Evolutionary conservation across 2,797 vertebrate species (phyloP).

Genomic region (Lagorchestes hirsutus): DNA sequence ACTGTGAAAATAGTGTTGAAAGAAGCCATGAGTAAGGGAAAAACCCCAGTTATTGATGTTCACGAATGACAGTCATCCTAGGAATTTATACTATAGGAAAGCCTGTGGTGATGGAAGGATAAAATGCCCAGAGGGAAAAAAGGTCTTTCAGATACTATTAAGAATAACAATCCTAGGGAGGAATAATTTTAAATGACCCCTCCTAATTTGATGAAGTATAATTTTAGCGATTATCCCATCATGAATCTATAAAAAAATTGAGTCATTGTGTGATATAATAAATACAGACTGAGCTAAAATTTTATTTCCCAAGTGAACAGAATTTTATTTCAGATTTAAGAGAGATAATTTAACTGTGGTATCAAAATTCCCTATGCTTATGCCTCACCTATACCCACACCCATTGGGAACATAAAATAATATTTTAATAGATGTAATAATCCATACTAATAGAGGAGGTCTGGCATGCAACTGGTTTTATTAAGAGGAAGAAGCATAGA

Average conservation of each 20-base stretch:
- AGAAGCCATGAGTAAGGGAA: not conserved
- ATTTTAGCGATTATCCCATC: slow-evolving; percentile 54
- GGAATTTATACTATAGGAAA: slow-evolving; percentile 21
- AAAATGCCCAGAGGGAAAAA: not conserved
- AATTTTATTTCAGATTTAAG: slow-evolving; percentile 54
- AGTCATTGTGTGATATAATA: slow-evolving; percentile 52
- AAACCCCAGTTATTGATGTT: not conserved
- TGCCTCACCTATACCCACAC: not conserved
- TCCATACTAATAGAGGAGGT: not conserved
- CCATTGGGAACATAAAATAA: slow-evolving; percentile 18
- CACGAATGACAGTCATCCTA: not conserved
- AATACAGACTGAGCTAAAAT: slow-evolving; percentile 53
- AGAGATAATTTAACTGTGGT: slow-evolving; percentile 41
- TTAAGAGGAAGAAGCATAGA: not conserved
- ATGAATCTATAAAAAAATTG: slow-evolving; percentile 46
- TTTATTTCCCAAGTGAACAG: slow-evolving; percentile 60
- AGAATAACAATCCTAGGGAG: slow-evolving; percentile 16
- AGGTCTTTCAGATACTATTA: slow-evolving; percentile 15
- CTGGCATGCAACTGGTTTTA: not conserved
- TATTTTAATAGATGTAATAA: slow-evolving; percentile 42
- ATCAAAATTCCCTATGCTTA: slow-evolving; percentile 31
- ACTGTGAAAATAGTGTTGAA: not conserved
- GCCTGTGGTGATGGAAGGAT: not conserved
- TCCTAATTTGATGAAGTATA: slow-evolving; percentile 50
- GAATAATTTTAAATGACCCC: slow-evolving; percentile 37